phyloP scores from a whole-genome alignment of 1,140 invertebrate genomes.

The Sminthurides bifidus region DNA sequence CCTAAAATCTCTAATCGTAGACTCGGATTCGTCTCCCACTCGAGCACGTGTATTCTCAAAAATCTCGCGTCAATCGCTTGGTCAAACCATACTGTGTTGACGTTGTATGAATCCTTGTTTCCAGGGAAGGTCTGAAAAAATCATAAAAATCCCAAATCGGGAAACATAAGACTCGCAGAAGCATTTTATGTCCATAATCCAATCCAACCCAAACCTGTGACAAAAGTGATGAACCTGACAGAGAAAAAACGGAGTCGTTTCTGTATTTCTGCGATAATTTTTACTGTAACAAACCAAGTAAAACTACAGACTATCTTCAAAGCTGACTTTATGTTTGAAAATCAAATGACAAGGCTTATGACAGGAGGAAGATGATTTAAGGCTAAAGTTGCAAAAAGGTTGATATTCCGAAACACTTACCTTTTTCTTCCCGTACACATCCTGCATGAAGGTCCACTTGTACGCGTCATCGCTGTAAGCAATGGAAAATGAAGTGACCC shows the following conservation, averaged over 20 bases:
- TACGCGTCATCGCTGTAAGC: constrained; percentile 30
- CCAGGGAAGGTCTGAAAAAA: constrained; percentile 41
- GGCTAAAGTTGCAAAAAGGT: not conserved
- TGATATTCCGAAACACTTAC: constrained; percentile 14
- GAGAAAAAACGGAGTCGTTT: too few species aligned
- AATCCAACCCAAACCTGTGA: too few species aligned
- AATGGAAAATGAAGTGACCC: constrained; percentile 26
- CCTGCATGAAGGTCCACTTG: constrained; percentile 31
- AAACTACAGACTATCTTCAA: too few species aligned
- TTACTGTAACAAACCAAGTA: too few species aligned
- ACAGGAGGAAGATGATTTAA: too few species aligned
- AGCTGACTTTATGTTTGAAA: too few species aligned
- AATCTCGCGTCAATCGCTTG: constrained; percentile 42
- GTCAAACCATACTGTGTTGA: constrained; percentile 41
- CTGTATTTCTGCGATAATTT: too few species aligned
- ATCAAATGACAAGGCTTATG: too few species aligned
- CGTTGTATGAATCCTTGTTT: constrained; percentile 42
- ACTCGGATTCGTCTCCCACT: constrained; percentile 45
- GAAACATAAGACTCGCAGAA: too few species aligned
- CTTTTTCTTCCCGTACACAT: constrained; percentile 29
- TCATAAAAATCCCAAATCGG: not conserved
- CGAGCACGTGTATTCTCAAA: constrained; percentile 43
- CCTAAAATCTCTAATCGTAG: constrained; percentile 46
- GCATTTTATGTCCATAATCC: too few species aligned
- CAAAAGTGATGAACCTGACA: too few species aligned